Evolutionary conservation across 2,797 vertebrate genomes (phyloP), one percentile per base, ranked within the genome.

Genomic region (Oryzias sinensis): DNA sequence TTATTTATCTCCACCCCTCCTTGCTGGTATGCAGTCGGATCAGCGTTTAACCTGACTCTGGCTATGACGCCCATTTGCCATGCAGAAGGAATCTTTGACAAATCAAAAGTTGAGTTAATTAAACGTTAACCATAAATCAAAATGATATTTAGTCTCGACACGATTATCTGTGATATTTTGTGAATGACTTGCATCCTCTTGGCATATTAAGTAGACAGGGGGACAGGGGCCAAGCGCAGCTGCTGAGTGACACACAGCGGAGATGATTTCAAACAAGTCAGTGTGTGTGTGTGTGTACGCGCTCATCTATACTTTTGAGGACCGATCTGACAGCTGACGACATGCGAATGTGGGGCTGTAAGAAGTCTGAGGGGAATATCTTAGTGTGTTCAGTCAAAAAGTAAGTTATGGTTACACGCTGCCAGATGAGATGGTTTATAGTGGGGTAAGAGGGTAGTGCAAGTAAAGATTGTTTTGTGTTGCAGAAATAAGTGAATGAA

Each of bases 41-140:
- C 42, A 18, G 2, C 4, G 37, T 41, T 65, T 59, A 42, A 85
- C 77, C 85, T 83, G 79, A 70, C 63, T 42, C 49, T 6, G 61
- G 62, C 63, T 47, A 15, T 42, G 62, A 27, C 55, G 59, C 70
- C 81, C 79, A 8, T 79, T 88, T 88, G 69, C 70, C 73, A 84
- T 83, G 83, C 85, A 77, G 74, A 22, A 22, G 52, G 53, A 60
- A 48, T 53, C 59, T 50, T 76, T 18, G 65, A 68, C 76, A 45
- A 72, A 85, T 71, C 81, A 65, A 75, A 78, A 78, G 77, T 77
- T 72, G 74, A 88, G 84, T 87, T 90, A 88, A 90, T 91, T 84
- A 90, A 87, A 90, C 79, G 87, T 81, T 77, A 79, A 43, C 66
- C 82, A 79, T 89, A 84, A 85, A 89, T 90, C 85, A 90, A 85